Base-by-base conservation (phyloP, 2,888 invertebrate species). In the Pandemis heparana region DNA sequence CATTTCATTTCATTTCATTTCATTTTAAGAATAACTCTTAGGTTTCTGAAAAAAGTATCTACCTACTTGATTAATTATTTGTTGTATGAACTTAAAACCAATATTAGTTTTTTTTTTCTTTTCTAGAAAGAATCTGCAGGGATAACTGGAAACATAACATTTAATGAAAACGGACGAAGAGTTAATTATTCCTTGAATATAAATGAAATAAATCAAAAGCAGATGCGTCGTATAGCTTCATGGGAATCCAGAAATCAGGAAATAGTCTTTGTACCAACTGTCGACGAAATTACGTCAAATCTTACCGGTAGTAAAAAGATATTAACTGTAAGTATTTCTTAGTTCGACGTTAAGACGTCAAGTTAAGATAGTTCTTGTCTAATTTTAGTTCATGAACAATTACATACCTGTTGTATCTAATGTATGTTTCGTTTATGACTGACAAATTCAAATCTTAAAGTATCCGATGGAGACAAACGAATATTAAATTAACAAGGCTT, bases 181-280 rank as follows among this genome's bases (percentile, higher is more conserved):
- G 94, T 95, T 0, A 96, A 96, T 82, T 97, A 97, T 81, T 94
- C 95, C 43, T 89, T 97, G 39, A 96, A 96, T 80, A 95, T 97
- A 61, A 97, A 97, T 81, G 94, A 97, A 77, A 90, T 92, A 70
- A 81, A 87, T 66, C 10, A 82, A 82, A 9, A 79, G 81, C 74
- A 79, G 83, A 59, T 69, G 48, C 79, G 85, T 59, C 89, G 87
- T 1, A 83, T 91, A 43, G 94, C 92, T 0, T 82, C 75, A 43
- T 94, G 94, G 94, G 82, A 86, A 8, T 90, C 92, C 0, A 79
- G 79, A 0, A 95, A 94, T 32, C 95, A 95, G 70, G 93, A 95
- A 62, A 95, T 95, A 0, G 96, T 96, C 23, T 92, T 92, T 86
- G 79, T 95, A 89, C 79, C 95, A 88, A 82, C 94, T 89, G 69